Conservation (phyloP, 2,797 vertebrate species). For the Podarcis siculus region DNA sequence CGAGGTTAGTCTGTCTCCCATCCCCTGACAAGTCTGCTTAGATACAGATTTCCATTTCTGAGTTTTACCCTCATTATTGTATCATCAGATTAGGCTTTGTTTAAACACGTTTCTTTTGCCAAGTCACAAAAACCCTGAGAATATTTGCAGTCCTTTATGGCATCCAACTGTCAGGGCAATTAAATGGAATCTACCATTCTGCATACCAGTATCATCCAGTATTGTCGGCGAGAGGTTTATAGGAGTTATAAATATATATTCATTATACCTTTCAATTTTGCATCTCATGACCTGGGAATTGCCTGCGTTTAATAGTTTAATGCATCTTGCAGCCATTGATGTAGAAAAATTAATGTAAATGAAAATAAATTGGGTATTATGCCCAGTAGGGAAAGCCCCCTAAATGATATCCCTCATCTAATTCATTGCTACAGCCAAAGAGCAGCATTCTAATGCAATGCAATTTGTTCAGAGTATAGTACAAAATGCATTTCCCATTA, state of each 20-base stretch:
- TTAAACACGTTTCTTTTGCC: constrained; percentile 29
- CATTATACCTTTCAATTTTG: constrained; percentile 63
- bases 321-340: constrained; percentile 49
- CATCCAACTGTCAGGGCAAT: background rate
- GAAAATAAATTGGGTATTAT: constrained; percentile 68
- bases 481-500: constrained; percentile 55
- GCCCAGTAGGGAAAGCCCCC: constrained; percentile 48
- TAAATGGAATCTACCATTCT: constrained; percentile 24
- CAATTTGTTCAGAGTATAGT: constrained; percentile 57
- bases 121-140: constrained; percentile 27
- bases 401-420: constrained; percentile 41
- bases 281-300: constrained; percentile 55
- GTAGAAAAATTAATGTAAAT: constrained; percentile 67
- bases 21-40: background rate
- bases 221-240: constrained; percentile 12
- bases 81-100: constrained; percentile 10
- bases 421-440: constrained; percentile 52
- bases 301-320: constrained; percentile 63
- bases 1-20: background rate
- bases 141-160: background rate
- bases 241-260: constrained; percentile 39
- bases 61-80: constrained; percentile 8
- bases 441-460: constrained; percentile 46
- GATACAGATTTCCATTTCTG: background rate
- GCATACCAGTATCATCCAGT: constrained; percentile 24